phyloP scores from a whole-genome alignment of 2,797 vertebrate genomes.

The Tolypeutes matacus region DNA sequence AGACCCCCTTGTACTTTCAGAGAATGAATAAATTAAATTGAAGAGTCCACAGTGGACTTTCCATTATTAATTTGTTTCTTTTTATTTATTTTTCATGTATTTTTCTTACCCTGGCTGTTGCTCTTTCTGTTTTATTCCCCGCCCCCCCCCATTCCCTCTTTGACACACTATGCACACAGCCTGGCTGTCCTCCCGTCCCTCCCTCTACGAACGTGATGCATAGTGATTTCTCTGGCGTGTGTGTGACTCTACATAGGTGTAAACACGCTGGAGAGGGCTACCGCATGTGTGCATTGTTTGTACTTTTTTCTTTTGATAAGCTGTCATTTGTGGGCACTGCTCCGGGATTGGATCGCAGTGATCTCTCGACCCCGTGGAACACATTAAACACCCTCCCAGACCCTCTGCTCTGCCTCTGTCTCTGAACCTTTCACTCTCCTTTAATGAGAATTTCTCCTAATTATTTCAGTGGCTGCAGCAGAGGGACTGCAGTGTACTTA shows the following conservation, averaged over 20 bases:
- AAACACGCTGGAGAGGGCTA: background rate
- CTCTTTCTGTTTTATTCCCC: conserved; percentile 45
- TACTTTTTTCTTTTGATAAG: conserved; percentile 92
- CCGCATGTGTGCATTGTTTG: conserved; percentile 81
- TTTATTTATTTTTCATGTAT: conserved; percentile 81
- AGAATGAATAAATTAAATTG: conserved; percentile 71
- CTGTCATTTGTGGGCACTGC: conserved; percentile 89
- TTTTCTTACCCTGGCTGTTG: conserved; percentile 74
- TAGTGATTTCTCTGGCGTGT: background rate
- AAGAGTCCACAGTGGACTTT: conserved; percentile 49
- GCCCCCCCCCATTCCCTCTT: conserved; percentile 70
- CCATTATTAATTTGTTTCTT: conserved; percentile 78
- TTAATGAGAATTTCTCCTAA: conserved; percentile 99
- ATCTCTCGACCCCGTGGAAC: conserved; percentile 90
- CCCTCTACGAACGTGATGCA: fast-evolving
- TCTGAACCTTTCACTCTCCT: conserved; percentile 94
- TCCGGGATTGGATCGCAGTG: conserved; percentile 90
- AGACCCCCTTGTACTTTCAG: conserved; percentile 3
- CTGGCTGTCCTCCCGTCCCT: background rate
- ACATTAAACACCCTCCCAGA: conserved; percentile 92
- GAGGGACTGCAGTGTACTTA: conserved; percentile 93
- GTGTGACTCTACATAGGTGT: background rate
- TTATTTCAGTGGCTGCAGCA: conserved; percentile 97
- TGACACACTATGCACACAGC: fast-evolving
- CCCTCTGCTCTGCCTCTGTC: conserved; percentile 87